phyloP scores from a whole-genome alignment of 2,888 invertebrate species.

The Pyrocoelia pectoralis region DNA sequence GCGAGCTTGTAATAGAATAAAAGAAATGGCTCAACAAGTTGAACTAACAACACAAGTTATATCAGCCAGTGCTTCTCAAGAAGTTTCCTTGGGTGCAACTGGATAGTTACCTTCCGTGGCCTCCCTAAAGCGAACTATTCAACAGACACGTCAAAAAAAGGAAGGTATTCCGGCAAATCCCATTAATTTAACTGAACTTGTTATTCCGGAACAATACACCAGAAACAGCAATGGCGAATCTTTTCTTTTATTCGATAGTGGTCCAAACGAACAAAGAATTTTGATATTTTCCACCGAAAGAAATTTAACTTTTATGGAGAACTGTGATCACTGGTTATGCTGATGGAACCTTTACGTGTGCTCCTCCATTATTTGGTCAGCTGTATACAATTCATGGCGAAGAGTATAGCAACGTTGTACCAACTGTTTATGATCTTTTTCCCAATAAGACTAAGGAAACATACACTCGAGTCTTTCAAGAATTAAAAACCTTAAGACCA shows the following conservation, averaged over 20 bases:
- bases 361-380: too few species aligned
- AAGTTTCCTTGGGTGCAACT: neutral
- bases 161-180: slow-evolving; percentile 8
- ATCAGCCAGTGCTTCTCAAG: too few species aligned
- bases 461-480: too few species aligned
- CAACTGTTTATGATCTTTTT: too few species aligned
- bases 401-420: too few species aligned
- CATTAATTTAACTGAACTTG: slow-evolving; percentile 1
- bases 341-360: too few species aligned
- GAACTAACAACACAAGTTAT: too few species aligned
- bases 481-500: too few species aligned
- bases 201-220: neutral
- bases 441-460: too few species aligned
- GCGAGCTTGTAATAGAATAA: neutral
- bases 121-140: slow-evolving; percentile 5
- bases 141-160: slow-evolving; percentile 4
- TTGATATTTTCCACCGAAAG: neutral
- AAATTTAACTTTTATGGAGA: too few species aligned
- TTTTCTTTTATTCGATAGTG: slow-evolving; percentile 9
- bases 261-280: neutral
- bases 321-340: too few species aligned
- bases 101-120: slow-evolving; percentile 5
- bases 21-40: neutral
- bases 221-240: slow-evolving; percentile 8
- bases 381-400: too few species aligned